Percentiles rank a stretch among this genome's conserved stretches.
These are phyloP conservation scores for Pachydiplax longipennis DNA, from an alignment of 2,888 invertebrate species.

Conservation along the genomic window DNA sequence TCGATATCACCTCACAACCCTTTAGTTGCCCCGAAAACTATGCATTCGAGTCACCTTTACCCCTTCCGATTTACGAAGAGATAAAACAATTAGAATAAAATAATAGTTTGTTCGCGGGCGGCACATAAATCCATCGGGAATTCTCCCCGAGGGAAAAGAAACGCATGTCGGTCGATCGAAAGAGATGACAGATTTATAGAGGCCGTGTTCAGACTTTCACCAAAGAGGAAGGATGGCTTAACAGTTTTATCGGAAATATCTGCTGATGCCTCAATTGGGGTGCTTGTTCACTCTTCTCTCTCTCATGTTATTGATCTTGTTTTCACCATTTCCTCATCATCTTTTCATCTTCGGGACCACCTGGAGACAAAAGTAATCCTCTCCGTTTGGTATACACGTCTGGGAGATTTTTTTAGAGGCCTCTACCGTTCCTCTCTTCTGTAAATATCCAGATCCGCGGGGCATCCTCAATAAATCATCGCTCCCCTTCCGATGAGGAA, in stretches of 20 bases:
- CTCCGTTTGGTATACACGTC: neutral
- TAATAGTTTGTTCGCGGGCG: neutral
- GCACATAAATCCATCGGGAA: neutral
- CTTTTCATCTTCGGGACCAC: neutral
- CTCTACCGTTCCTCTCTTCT: neutral
- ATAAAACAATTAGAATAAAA: neutral
- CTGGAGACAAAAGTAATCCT: neutral
- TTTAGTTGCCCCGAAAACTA: no score
- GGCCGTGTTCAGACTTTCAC: neutral
- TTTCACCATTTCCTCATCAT: neutral
- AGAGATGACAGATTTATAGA: neutral
- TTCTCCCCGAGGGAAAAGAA: neutral
- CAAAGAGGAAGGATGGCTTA: neutral
- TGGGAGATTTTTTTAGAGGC: neutral
- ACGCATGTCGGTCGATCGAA: no score
- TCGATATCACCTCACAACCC: no score
- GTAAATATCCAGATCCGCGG: slow-evolving; percentile 6
- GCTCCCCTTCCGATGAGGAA: neutral
- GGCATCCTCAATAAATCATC: slow-evolving; percentile 2
- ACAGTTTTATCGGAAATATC: neutral
- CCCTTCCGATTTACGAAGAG: neutral
- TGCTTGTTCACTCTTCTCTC: neutral
- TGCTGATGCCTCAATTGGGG: neutral
- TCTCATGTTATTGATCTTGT: neutral
- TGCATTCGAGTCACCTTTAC: no score